These are phyloP conservation scores for Rousettus madagascariensis DNA, from an alignment of 2,797 vertebrate species.

Conservation along the genomic window DNA sequence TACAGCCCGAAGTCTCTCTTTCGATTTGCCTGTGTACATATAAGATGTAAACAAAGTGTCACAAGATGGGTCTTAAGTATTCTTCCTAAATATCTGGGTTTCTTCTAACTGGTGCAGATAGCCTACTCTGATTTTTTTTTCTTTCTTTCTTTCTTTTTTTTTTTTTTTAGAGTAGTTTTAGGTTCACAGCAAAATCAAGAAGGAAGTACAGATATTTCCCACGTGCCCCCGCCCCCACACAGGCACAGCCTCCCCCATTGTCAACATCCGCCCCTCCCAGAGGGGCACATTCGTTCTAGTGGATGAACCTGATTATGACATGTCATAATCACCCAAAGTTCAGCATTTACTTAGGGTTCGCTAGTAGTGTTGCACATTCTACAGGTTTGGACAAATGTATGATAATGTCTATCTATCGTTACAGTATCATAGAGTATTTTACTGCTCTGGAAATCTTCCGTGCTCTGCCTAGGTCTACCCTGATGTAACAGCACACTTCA, in stretches of 20 bases:
- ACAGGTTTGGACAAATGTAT: neutral
- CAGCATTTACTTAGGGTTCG: neutral
- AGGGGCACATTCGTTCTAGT: neutral
- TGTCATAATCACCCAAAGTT: neutral
- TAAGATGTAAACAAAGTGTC: neutral
- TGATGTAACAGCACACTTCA: neutral
- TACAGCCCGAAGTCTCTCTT: neutral
- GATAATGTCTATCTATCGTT: too few species aligned
- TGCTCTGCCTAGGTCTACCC: neutral
- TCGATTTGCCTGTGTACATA: neutral
- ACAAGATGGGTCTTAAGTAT: neutral
- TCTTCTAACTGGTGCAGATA: neutral
- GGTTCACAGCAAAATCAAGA: neutral
- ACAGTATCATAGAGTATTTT: too few species aligned
- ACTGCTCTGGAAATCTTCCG: neutral
- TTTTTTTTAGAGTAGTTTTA: neutral
- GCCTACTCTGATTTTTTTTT: neutral
- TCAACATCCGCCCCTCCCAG: neutral
- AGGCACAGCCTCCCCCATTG: neutral
- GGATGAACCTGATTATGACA: too few species aligned
- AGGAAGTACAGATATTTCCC: neutral
- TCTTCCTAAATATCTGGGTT: neutral
- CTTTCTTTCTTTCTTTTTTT: neutral
- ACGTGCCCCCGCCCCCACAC: too few species aligned
- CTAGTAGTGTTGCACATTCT: neutral